Base-by-base conservation (phyloP, 2,797 vertebrate species). In the Coracias cyanogaster region DNA sequence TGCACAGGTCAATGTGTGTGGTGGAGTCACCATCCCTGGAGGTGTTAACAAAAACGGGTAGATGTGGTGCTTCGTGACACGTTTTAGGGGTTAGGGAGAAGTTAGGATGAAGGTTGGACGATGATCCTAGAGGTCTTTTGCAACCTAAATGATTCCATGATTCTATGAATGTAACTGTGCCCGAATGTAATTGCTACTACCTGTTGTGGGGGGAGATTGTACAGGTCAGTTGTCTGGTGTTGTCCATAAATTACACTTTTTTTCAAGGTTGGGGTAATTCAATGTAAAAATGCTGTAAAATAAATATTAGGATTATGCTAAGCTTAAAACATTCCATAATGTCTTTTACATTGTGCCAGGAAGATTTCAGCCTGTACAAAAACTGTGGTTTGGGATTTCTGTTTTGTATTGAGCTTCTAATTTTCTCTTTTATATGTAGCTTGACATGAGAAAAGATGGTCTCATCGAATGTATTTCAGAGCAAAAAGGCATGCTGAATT, bases 171-270 rank as follows among this genome's bases (percentile, higher is more conserved):
- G 5, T 26, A 6, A 24, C 14, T 3, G 15, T 80, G 67, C 24
- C 46, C 69, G 43, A 43, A 35, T 0, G 0, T 26, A 41, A 10
- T 31, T 4, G 2, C 2, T 26, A 15, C 46, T 5, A 7, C 43
- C 25, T 64, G 3, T 26, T 4, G 2, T 7, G 26, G 16, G 24
- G 69, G 43, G 73, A 73, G 13, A 48, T 60, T 25, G 80, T 46
- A 28, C 25, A 52, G 24, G 12, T 80, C 8, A 12, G 6, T 51
- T 62, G 52, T 52, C n/a, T 45, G 15, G 8, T 3, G 4, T 21
- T 80, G 29, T 66, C 18, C 39, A 12, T 22, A 17, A 66, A 9
- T 69, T 85, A 51, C 3, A 3, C 55, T 71, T 77, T 77, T 77
- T 72, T 74, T 52, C n/a, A 57, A 37, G 9, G 10, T 21, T 12